These are phyloP conservation scores for Diabrotica virgifera DNA, from an alignment of 1,140 invertebrate species.

Conservation along the genomic window DNA sequence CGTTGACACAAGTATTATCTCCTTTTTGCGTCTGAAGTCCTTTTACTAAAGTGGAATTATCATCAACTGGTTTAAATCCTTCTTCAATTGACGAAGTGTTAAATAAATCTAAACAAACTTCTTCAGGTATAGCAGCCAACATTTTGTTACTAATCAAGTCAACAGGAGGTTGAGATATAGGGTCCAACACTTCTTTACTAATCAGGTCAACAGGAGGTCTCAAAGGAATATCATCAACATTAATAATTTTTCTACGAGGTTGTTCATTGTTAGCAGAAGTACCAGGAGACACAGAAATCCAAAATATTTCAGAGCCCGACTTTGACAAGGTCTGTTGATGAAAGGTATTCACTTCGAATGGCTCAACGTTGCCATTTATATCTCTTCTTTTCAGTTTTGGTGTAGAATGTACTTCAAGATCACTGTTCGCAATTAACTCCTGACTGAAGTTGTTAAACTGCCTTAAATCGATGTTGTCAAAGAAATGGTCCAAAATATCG, in stretches of 20 bases:
- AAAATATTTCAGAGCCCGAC: slow-evolving; percentile 38
- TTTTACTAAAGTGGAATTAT: not conserved
- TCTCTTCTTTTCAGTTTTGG: slow-evolving; percentile 19
- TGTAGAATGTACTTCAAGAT: slow-evolving; percentile 27
- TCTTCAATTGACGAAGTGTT: slow-evolving; percentile 15
- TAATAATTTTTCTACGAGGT: slow-evolving; percentile 22
- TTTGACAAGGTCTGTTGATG: slow-evolving; percentile 30
- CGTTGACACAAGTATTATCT: slow-evolving; percentile 7
- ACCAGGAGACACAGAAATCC: slow-evolving; percentile 33
- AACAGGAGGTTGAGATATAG: slow-evolving; percentile 36
- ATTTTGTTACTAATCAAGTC: slow-evolving; percentile 25
- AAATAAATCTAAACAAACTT: slow-evolving; percentile 29
- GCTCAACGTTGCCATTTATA: slow-evolving; percentile 1
- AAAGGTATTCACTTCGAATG: slow-evolving; percentile 35
- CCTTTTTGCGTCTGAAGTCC: slow-evolving; percentile 1
- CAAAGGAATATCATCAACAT: slow-evolving; percentile 44
- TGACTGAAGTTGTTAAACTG: slow-evolving; percentile 26
- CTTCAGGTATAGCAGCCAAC: slow-evolving; percentile 35
- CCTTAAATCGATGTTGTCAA: slow-evolving; percentile 27
- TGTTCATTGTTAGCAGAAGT: slow-evolving; percentile 6
- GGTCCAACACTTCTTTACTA: slow-evolving; percentile 21
- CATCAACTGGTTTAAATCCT: slow-evolving; percentile 7
- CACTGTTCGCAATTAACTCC: slow-evolving; percentile 18
- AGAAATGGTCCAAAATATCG: slow-evolving; percentile 43
- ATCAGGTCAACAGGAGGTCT: slow-evolving; percentile 34